A percentile compares a stretch with the other conserved stretches of the same genome.
Evolutionary conservation across 35 echinoderm and acorn worm genomes (phyloP).

Genomic region (Lytechinus pictus): DNA sequence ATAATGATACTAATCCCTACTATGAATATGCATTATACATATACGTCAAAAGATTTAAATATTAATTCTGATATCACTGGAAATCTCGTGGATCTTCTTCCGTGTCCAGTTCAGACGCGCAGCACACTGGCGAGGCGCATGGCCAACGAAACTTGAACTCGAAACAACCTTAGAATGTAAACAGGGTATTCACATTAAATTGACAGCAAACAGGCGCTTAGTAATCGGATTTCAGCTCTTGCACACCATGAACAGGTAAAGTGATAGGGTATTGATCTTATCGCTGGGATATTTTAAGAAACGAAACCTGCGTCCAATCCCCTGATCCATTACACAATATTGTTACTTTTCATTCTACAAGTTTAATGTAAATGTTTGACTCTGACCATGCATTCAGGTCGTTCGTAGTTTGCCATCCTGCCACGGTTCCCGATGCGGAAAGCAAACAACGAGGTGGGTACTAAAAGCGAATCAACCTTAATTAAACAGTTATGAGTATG

Average conservation of each 20-base stretch:
- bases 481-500: background rate
- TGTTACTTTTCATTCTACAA: background rate
- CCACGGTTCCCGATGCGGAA: background rate
- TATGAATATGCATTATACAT: too few species aligned
- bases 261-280: background rate
- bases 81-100: too few species aligned
- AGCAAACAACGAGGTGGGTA: background rate
- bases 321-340: background rate
- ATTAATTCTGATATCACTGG: too few species aligned
- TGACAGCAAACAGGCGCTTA: background rate
- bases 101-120: too few species aligned
- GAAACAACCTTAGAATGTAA: too few species aligned
- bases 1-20: too few species aligned
- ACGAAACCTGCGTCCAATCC: background rate
- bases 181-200: background rate
- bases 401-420: background rate
- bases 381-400: background rate
- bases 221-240: background rate
- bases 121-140: too few species aligned
- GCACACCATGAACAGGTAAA: background rate
- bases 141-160: too few species aligned
- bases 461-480: background rate
- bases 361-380: background rate
- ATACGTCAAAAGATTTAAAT: too few species aligned
- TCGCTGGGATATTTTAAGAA: background rate